Evolutionary conservation across 2,113 vertebrate species (phyloP).

Genomic region (Apaloderma vittatum): DNA sequence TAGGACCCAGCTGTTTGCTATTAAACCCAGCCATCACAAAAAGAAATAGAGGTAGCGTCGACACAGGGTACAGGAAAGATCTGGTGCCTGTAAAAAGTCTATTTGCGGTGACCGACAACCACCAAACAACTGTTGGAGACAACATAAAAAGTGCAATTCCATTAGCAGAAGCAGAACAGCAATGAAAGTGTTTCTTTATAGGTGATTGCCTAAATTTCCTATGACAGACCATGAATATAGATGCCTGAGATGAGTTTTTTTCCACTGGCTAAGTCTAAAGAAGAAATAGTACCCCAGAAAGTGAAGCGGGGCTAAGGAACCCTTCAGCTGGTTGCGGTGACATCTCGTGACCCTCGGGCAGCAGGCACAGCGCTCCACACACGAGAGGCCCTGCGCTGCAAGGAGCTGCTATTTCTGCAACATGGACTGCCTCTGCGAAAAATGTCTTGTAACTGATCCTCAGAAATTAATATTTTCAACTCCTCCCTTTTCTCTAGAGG

Average conservation of each 20-base stretch:
- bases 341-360: neutral
- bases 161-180: neutral
- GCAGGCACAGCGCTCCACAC: neutral
- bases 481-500: neutral
- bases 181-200: neutral
- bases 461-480: neutral
- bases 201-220: neutral
- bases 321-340: neutral
- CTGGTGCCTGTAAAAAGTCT: neutral
- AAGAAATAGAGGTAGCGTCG: neutral
- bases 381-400: neutral
- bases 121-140: neutral
- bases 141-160: neutral
- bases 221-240: neutral
- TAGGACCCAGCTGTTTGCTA: neutral
- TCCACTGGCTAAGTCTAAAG: neutral
- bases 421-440: neutral
- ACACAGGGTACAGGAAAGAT: neutral
- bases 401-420: neutral
- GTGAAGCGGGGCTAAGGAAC: neutral
- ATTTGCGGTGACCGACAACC: neutral
- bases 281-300: neutral
- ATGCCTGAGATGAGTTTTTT: neutral
- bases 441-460: neutral
- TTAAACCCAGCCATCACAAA: neutral